phyloP scores from a whole-genome alignment of 1,140 invertebrate genomes.

The Zaprionus ghesquierei region DNA sequence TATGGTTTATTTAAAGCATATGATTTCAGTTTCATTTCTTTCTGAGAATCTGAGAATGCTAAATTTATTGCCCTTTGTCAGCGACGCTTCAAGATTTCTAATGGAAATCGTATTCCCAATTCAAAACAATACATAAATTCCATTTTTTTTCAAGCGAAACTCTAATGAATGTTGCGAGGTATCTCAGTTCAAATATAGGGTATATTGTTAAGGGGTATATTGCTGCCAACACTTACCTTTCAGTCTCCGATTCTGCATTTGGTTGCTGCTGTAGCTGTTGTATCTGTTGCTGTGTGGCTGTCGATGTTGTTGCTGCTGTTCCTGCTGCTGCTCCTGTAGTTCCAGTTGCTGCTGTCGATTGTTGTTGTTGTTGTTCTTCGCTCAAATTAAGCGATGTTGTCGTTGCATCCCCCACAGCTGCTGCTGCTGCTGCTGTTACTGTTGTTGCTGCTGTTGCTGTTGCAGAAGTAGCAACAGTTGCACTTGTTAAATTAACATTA shows the following conservation, averaged over 20 bases:
- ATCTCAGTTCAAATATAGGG: no score
- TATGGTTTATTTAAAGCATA: conserved; percentile 34
- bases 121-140: background rate
- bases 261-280: conserved; percentile 75
- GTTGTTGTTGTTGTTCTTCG: conserved; percentile 49
- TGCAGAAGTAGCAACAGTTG: conserved; percentile 49
- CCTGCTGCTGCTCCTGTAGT: conserved; percentile 21
- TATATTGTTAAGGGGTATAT: background rate
- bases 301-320: conserved; percentile 50
- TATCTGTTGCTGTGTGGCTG: conserved; percentile 63
- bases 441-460: conserved; percentile 40
- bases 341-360: conserved; percentile 43
- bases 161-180: background rate
- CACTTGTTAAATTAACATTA: conserved; percentile 65
- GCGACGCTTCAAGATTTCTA: background rate
- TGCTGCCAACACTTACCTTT: conserved; percentile 70
- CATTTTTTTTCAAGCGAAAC: background rate
- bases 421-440: conserved; percentile 20
- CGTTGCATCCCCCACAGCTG: conserved; percentile 40
- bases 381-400: conserved; percentile 49
- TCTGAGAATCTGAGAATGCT: background rate
- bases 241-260: conserved; percentile 82
- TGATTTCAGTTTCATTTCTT: conserved; percentile 19
- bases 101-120: background rate
- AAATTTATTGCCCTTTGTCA: conserved; percentile 7